These are phyloP conservation scores for Amphipyra berbera DNA, from an alignment of 2,888 invertebrate genomes.

Conservation along the genomic window DNA sequence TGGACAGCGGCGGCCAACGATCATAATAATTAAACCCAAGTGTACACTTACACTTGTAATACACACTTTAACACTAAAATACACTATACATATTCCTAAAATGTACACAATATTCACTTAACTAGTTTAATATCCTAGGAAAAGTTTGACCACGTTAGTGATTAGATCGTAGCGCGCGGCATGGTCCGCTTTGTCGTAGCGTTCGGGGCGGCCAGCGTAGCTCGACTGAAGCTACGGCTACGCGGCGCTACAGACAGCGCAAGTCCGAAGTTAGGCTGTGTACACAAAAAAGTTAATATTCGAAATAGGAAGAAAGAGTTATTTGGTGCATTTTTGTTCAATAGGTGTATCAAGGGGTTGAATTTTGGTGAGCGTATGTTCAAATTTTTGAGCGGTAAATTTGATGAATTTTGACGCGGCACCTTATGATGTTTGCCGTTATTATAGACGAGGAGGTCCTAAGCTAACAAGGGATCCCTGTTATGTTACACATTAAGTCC, in stretches of 20 bases:
- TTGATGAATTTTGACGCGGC: constrained; percentile 47
- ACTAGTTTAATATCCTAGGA: constrained; percentile 48
- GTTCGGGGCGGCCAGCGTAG: constrained; percentile 75
- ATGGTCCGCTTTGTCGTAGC: constrained; percentile 72
- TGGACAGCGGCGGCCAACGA: constrained; percentile 68
- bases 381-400: constrained; percentile 5
- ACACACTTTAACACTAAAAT: constrained; percentile 65
- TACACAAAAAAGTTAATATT: constrained; percentile 55
- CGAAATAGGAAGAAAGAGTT: constrained; percentile 47
- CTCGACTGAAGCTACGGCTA: constrained; percentile 75
- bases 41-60: constrained; percentile 67
- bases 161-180: constrained; percentile 68
- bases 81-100: constrained; percentile 59
- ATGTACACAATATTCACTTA: constrained; percentile 60
- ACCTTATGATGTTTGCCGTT: constrained; percentile 39
- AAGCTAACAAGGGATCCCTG: constrained; percentile 53
- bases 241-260: constrained; percentile 75
- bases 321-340: constrained; percentile 16
- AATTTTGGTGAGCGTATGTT: constrained; percentile 1
- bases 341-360: constrained; percentile 10
- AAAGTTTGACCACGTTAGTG: constrained; percentile 62
- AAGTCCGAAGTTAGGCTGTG: constrained; percentile 70
- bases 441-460: constrained; percentile 44
- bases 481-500: constrained; percentile 45
- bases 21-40: constrained; percentile 68